These are phyloP conservation scores for Agelaius tricolor DNA, from an alignment of 2,113 vertebrate genomes.

Conservation along the genomic window DNA sequence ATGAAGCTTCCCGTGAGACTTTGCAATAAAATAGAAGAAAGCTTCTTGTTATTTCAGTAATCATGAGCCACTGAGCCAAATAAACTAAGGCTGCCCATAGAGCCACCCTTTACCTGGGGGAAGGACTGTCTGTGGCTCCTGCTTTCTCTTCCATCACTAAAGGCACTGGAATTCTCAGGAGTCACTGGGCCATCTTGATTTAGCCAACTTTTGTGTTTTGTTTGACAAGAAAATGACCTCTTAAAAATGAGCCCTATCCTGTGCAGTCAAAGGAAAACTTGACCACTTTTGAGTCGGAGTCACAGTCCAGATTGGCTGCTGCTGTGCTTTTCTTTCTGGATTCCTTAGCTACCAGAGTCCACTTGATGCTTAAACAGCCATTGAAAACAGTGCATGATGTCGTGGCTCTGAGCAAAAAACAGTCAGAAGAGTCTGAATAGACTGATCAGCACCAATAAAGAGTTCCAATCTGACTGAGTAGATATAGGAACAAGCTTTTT, in stretches of 20 bases:
- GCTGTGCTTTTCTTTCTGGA: neutral
- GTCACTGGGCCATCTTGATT: neutral
- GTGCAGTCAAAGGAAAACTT: neutral
- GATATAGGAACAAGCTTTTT: neutral
- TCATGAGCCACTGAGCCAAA: neutral
- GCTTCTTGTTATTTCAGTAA: conserved; percentile 47
- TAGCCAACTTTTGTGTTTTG: neutral
- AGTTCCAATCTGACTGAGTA: neutral
- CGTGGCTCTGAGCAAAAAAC: neutral
- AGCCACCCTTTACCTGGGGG: neutral
- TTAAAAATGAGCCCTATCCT: neutral
- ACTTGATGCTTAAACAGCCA: neutral
- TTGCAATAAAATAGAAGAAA: conserved; percentile 51
- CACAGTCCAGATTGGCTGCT: neutral
- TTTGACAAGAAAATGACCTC: neutral
- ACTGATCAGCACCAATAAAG: neutral
- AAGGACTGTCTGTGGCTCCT: neutral
- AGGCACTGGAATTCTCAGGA: neutral
- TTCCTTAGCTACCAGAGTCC: neutral
- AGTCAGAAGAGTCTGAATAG: neutral
- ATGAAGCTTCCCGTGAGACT: conserved; percentile 62
- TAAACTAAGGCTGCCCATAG: neutral
- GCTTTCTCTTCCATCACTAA: neutral
- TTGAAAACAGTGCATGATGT: neutral
- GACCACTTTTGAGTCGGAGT: neutral